Conservation (phyloP, 2,797 vertebrate species). For the Spondyliosoma cantharus region DNA sequence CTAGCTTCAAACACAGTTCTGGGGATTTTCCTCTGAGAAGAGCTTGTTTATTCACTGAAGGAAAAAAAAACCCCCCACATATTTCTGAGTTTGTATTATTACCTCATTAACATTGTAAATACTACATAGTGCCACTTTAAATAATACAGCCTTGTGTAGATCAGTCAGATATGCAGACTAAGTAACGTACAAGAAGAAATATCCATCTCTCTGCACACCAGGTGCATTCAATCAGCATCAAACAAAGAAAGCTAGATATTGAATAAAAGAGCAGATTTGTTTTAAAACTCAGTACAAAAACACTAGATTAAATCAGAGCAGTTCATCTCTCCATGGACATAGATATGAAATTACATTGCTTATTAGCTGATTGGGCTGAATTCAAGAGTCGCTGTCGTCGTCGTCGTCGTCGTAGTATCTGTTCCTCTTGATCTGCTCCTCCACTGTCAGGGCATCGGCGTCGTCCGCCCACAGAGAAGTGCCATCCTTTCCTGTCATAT, state of each 20-base stretch:
- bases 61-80: too few species aligned
- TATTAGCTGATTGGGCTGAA: slow-evolving; percentile 36
- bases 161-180: slow-evolving; percentile 62
- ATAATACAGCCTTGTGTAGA: slow-evolving; percentile 57
- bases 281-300: slow-evolving; percentile 77
- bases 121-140: slow-evolving; percentile 44
- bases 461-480: slow-evolving; percentile 66
- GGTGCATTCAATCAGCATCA: slow-evolving; percentile 84
- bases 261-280: slow-evolving; percentile 68
- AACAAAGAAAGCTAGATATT: slow-evolving; percentile 70
- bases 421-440: slow-evolving; percentile 89
- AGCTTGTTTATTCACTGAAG: too few species aligned
- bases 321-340: slow-evolving; percentile 84
- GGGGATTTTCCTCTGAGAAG: too few species aligned
- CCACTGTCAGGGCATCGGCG: slow-evolving; percentile 77
- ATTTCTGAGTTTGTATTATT: too few species aligned
- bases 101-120: too few species aligned
- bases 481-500: slow-evolving; percentile 33
- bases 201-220: slow-evolving; percentile 80
- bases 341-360: slow-evolving; percentile 49
- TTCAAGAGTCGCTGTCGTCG: slow-evolving; percentile 69
- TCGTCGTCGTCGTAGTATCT: slow-evolving; percentile 85
- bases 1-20: too few species aligned
- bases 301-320: slow-evolving; percentile 65
- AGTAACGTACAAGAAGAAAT: slow-evolving; percentile 55